Conservation (phyloP, 37 sponge, comb jelly and placozoan species). For the Beroe forskalii region DNA sequence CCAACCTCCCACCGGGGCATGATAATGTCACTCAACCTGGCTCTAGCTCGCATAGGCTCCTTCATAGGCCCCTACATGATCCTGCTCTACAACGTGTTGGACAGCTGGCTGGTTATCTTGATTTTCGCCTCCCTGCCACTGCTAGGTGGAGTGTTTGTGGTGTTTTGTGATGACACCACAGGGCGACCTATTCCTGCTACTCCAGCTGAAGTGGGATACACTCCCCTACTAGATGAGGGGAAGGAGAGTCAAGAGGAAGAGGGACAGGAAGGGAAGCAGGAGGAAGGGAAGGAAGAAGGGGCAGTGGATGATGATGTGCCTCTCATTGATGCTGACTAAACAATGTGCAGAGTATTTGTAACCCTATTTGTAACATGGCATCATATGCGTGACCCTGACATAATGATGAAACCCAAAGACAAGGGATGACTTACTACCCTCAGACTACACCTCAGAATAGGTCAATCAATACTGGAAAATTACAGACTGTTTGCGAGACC, state of each 20-base stretch:
- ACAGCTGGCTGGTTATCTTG: not conserved
- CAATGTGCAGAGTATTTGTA: no score
- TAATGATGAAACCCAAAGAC: no score
- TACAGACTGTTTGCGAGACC: no score
- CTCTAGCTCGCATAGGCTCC: constrained; percentile 7
- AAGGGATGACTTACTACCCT: no score
- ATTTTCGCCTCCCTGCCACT: not conserved
- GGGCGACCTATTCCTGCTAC: constrained; percentile 19
- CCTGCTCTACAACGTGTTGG: not conserved
- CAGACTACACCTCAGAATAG: no score
- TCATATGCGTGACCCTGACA: no score
- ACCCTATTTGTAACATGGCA: no score
- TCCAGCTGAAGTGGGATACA: constrained; percentile 16
- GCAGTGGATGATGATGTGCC: no score
- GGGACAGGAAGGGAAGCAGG: not conserved
- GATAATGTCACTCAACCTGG: constrained; percentile 20
- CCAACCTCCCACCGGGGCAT: constrained; percentile 53
- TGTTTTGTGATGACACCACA: not conserved
- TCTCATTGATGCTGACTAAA: no score
- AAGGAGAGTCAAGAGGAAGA: not conserved
- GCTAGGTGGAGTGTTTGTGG: not conserved
- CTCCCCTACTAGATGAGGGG: not conserved
- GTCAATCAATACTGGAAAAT: no score
- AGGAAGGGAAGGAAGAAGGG: not conserved
- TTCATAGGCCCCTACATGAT: constrained; percentile 48